Base-by-base conservation (phyloP, 2,113 vertebrate species). In the Tachysurus vachellii region DNA sequence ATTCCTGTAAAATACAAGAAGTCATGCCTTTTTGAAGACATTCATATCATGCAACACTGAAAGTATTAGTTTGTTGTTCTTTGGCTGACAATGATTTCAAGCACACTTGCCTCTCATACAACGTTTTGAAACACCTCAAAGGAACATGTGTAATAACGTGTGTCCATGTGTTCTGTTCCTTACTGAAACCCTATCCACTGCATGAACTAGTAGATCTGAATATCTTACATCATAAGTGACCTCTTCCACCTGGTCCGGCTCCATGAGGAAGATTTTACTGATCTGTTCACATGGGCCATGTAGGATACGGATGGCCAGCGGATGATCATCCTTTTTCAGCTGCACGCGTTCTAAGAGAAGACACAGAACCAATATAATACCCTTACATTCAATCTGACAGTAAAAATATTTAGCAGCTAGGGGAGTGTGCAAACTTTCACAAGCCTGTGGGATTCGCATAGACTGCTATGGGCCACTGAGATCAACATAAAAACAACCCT, bases 271-370 rank as follows among this genome's bases (percentile, higher is more conserved):
- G 47, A 99, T 94, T 89, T 96, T 97, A 92, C 96, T 96, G 88
- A 99, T 96, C 92, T 97, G 97, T 91, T 99, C 98, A 88, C 98
- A 99, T 0, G 98, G 98, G 19, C 98, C 98, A 89, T 98, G 97
- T 88, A 99, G 96, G n/a, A 99, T 87, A 11, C 98, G 95, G 80
- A 96, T 93, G 0, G 96, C 93, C 93, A 99, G 93, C 0, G 98
- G 98, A 89, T 96, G 97, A 59, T 99, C 98, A 0, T 95, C 96
- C 44, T 93, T 93, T 88, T 97, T 97, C 61, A 99, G 94, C 85
- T 97, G 97, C 91, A 96, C 95, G 14, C 98, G 97, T 92, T 99
- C 98, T 99, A 94, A 70, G 93, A 73, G 54, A 91, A 92, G 28
- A 88, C 26, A 83, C 47, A 73, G 16, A 88, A 47, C 66, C 1